Evolutionary conservation across 1,140 invertebrate genomes (phyloP).

Genomic region (Globodera rostochiensis): DNA sequence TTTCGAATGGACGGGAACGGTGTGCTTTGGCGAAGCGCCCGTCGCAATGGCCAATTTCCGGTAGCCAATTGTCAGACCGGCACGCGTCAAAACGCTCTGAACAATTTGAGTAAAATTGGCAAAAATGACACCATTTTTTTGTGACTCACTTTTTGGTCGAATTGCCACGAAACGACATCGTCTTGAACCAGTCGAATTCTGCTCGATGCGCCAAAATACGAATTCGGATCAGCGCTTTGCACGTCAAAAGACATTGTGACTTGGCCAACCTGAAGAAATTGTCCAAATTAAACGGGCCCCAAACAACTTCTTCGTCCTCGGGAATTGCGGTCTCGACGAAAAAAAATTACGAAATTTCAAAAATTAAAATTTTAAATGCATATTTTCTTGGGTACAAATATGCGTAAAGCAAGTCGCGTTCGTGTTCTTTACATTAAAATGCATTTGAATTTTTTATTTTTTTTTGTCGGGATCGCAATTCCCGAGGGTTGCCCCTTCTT

Average conservation of each 20-base stretch:
- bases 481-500: background rate
- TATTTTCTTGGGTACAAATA: too few species aligned
- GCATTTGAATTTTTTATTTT: too few species aligned
- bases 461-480: too few species aligned
- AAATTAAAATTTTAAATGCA: background rate
- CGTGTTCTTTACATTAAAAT: too few species aligned
- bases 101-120: conserved; percentile 14
- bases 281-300: too few species aligned
- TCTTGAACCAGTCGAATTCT: conserved; percentile 38
- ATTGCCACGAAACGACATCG: conserved; percentile 36
- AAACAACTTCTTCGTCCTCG: too few species aligned
- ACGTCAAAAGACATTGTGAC: conserved; percentile 34
- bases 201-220: conserved; percentile 8
- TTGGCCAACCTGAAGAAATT: conserved; percentile 36
- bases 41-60: conserved; percentile 42
- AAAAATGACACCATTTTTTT: conserved; percentile 1
- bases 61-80: conserved; percentile 27
- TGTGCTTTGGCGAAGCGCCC: conserved; percentile 32
- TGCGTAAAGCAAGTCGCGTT: too few species aligned
- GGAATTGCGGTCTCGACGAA: too few species aligned
- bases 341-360: background rate
- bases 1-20: conserved; percentile 15
- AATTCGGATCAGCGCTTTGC: background rate
- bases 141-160: conserved; percentile 20
- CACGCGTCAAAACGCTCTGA: conserved; percentile 12